A percentile compares a stretch with the other conserved stretches of the same genome.
phyloP scores from a whole-genome alignment of 2,888 invertebrate species.

The Hemithea aestivaria region DNA sequence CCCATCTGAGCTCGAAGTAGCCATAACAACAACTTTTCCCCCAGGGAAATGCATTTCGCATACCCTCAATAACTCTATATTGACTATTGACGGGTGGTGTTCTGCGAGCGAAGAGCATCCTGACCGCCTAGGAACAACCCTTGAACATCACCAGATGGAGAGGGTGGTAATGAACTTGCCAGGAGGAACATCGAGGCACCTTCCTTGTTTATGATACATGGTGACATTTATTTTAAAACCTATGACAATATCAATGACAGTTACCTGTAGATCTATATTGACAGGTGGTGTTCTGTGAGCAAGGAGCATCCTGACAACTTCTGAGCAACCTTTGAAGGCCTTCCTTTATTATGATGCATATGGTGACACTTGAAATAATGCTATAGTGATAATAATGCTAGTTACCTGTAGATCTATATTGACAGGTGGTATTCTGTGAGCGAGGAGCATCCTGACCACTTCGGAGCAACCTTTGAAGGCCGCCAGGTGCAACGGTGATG shows the following conservation, averaged over 20 bases:
- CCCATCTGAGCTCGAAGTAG: too few species aligned
- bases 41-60: too few species aligned
- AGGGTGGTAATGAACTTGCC: too few species aligned
- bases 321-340: constrained; percentile 97
- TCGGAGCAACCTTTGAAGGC: constrained; percentile 96
- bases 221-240: too few species aligned
- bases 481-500: constrained; percentile 94
- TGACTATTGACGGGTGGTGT: constrained; percentile 90
- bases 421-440: constrained; percentile 88
- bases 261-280: constrained; percentile 91
- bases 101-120: constrained; percentile 88
- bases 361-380: constrained; percentile 95
- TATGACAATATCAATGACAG: too few species aligned
- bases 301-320: constrained; percentile 91
- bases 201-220: constrained; percentile 92
- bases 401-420: constrained; percentile 91
- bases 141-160: constrained; percentile 98
- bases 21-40: too few species aligned
- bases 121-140: constrained; percentile 93
- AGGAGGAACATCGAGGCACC: constrained; percentile 94
- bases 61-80: too few species aligned
- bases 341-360: constrained; percentile 93
- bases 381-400: too few species aligned
- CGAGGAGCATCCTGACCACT: constrained; percentile 90
- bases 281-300: constrained; percentile 89